Percentiles rank a stretch among this genome's conserved stretches.
These are phyloP conservation scores for Thereva unica DNA, from an alignment of 2,888 invertebrate species.

Conservation along the genomic window DNA sequence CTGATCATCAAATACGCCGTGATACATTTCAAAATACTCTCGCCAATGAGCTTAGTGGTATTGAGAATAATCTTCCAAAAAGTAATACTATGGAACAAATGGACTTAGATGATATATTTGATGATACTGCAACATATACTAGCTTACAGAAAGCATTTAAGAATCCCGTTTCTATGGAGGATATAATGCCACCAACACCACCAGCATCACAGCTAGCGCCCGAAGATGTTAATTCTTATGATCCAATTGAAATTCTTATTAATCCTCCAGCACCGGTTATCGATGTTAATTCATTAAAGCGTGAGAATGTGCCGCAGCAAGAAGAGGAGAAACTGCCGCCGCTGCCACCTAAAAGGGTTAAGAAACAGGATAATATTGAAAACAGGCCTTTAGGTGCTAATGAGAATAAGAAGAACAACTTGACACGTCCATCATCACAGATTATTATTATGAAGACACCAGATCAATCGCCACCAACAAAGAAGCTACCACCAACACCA, in stretches of 20 bases:
- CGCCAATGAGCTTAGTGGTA: constrained; percentile 51
- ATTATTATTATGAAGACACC: constrained; percentile 55
- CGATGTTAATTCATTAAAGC: constrained; percentile 60
- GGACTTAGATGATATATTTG: constrained; percentile 69
- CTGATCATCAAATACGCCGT: constrained; percentile 69
- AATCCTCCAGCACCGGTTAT: constrained; percentile 60
- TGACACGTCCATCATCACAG: constrained; percentile 49
- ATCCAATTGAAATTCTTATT: constrained; percentile 56
- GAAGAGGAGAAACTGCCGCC: constrained; percentile 74
- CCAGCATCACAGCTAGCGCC: constrained; percentile 52
- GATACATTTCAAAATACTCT: constrained; percentile 56
- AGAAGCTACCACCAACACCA: constrained; percentile 62
- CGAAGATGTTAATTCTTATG: constrained; percentile 57
- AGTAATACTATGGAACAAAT: constrained; percentile 50
- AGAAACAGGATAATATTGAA: constrained; percentile 60
- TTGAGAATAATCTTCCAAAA: constrained; percentile 47
- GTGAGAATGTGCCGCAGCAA: constrained; percentile 61
- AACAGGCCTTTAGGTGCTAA: constrained; percentile 52
- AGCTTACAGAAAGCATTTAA: constrained; percentile 85
- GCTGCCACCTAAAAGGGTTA: constrained; percentile 77
- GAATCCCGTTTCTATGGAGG: constrained; percentile 72
- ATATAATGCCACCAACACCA: constrained; percentile 60
- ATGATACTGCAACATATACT: constrained; percentile 80
- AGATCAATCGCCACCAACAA: constrained; percentile 60
- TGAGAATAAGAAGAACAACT: constrained; percentile 40